Conservation (phyloP, 2,888 invertebrate species). For the Pecten maximus region DNA sequence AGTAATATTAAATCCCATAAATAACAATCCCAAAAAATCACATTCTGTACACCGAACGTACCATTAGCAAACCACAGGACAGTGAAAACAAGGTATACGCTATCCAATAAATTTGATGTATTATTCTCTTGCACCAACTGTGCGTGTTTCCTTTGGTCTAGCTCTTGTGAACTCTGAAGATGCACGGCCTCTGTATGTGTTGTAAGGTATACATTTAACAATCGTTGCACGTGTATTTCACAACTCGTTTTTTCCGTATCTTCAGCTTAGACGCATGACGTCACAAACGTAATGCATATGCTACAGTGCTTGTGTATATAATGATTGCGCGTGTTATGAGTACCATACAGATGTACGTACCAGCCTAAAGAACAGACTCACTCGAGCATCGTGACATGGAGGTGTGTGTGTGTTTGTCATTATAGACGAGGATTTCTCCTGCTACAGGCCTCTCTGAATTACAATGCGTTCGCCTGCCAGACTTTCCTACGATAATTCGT, state of each 20-base stretch:
- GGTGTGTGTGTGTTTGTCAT: neutral
- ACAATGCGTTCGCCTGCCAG: neutral
- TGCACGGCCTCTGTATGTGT: neutral
- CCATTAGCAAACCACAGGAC: neutral
- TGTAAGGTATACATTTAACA: neutral
- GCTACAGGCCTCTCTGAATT: neutral
- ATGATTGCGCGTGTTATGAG: neutral
- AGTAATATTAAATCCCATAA: neutral
- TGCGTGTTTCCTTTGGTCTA: neutral
- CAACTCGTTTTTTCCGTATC: neutral
- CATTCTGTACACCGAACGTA: neutral
- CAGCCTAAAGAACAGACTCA: neutral
- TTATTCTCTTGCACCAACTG: neutral
- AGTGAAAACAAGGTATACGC: neutral
- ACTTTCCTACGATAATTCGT: neutral
- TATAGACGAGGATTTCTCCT: neutral
- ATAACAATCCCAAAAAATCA: neutral
- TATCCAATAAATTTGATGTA: neutral
- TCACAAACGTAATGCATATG: neutral
- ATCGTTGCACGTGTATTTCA: neutral
- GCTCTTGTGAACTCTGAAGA: neutral
- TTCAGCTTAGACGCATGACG: neutral
- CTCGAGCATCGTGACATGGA: neutral
- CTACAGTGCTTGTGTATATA: neutral
- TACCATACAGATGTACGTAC: neutral